phyloP scores from a whole-genome alignment of 2,888 invertebrate species.

The Napeogenes inachia region DNA sequence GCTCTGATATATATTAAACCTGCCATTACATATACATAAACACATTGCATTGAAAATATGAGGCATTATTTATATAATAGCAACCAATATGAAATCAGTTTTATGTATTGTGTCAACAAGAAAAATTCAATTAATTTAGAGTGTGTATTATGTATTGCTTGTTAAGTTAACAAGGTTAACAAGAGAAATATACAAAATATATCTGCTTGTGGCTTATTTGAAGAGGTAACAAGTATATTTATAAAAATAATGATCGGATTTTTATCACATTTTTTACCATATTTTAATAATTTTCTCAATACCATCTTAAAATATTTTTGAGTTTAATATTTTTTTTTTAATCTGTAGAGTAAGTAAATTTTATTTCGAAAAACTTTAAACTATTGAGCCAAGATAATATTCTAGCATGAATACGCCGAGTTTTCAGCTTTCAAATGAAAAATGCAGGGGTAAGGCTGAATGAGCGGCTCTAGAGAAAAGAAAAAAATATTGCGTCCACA shows the following conservation, averaged over 20 bases:
- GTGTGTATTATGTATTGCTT: no score
- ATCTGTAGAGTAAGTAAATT: conserved; percentile 26
- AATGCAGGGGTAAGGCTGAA: conserved; percentile 63
- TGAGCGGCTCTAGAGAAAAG: conserved; percentile 48
- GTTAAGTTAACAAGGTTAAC: neutral
- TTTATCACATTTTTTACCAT: neutral
- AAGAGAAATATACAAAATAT: conserved; percentile 13
- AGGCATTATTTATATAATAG: no score
- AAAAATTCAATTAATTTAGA: no score
- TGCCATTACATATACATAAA: no score
- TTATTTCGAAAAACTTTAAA: conserved; percentile 30
- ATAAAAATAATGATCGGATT: no score
- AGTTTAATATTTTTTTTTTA: conserved; percentile 5
- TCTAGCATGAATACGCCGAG: conserved; percentile 43
- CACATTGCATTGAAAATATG: no score
- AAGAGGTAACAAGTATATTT: no score
- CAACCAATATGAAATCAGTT: no score
- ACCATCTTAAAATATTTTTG: conserved; percentile 11
- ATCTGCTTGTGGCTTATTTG: no score
- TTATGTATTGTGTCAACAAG: no score
- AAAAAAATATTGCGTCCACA: conserved; percentile 48
- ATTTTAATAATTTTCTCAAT: neutral
- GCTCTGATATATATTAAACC: no score
- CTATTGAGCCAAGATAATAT: conserved; percentile 37
- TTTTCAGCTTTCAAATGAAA: conserved; percentile 59